Conservation (phyloP, 2,113 vertebrate species). For the Tetraodon nigroviridis region DNA sequence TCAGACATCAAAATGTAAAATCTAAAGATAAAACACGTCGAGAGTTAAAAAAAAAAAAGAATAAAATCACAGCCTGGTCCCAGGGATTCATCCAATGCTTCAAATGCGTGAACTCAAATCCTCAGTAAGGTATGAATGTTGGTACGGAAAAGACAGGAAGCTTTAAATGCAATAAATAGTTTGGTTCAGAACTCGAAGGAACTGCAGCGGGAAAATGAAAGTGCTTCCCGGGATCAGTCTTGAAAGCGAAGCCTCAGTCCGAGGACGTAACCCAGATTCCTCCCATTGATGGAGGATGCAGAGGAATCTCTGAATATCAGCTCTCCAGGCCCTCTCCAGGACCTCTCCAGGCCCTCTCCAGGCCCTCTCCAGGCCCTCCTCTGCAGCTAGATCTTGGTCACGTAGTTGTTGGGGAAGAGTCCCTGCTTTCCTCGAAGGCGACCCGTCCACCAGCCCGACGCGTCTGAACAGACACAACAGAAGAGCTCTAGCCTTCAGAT, state of each 20-base stretch:
- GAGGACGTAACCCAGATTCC: slow-evolving; percentile 32
- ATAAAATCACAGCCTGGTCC: slow-evolving; percentile 56
- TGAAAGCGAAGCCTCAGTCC: slow-evolving; percentile 40
- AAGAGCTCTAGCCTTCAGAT: background rate
- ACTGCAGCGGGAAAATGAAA: slow-evolving; percentile 43
- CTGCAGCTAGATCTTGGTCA: slow-evolving; percentile 86
- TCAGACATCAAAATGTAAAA: slow-evolving; percentile 52
- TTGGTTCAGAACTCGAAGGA: slow-evolving; percentile 75
- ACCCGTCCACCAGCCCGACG: slow-evolving; percentile 96
- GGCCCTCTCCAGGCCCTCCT: slow-evolving; percentile 18
- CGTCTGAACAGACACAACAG: slow-evolving; percentile 70
- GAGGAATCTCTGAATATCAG: slow-evolving; percentile 25
- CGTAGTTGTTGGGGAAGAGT: slow-evolving; percentile 97
- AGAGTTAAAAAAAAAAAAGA: background rate
- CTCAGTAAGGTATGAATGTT: slow-evolving; percentile 55
- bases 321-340: too few relatives aligned
- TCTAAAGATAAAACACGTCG: slow-evolving; percentile 33
- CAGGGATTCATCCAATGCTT: slow-evolving; percentile 57
- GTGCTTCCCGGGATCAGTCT: slow-evolving; percentile 48
- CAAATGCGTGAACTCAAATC: slow-evolving; percentile 55
- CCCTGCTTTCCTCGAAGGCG: slow-evolving; percentile 94
- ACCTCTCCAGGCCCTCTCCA: too few relatives aligned
- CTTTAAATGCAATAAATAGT: slow-evolving; percentile 99
- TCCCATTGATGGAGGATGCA: slow-evolving; percentile 36
- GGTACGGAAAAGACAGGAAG: slow-evolving; percentile 65